Conservation (phyloP, 2,113 vertebrate species). For the Sebastes fasciatus region DNA sequence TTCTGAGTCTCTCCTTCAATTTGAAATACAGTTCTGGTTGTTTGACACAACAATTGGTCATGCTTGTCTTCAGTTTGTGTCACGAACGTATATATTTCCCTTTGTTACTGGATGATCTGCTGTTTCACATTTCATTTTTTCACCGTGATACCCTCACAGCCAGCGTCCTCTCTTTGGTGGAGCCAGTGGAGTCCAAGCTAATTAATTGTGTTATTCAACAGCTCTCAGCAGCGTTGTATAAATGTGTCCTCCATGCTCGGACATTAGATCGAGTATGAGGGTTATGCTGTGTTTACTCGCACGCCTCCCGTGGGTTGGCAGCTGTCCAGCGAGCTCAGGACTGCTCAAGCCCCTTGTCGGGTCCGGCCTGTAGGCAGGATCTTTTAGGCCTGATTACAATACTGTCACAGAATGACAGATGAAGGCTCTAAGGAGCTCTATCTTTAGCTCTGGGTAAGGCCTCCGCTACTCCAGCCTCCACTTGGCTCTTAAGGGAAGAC, state of each 20-base stretch:
- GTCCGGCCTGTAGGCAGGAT: slow-evolving; percentile 71
- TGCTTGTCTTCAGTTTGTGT: not conserved
- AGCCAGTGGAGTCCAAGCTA: slow-evolving; percentile 27
- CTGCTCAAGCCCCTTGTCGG: slow-evolving; percentile 59
- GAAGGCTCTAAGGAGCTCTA: slow-evolving; percentile 76
- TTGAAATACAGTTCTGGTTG: not conserved
- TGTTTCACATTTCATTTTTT: slow-evolving; percentile 27
- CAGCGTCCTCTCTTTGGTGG: slow-evolving; percentile 13
- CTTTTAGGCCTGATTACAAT: slow-evolving; percentile 78
- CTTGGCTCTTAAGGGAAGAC: slow-evolving; percentile 66
- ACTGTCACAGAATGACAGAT: slow-evolving; percentile 81
- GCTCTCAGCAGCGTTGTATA: slow-evolving; percentile 63
- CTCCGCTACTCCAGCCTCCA: slow-evolving; percentile 53
- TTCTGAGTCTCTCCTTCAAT: not conserved
- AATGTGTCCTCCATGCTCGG: slow-evolving; percentile 49
- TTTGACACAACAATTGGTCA: not conserved
- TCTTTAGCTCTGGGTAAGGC: slow-evolving; percentile 76
- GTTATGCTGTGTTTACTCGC: slow-evolving; percentile 66
- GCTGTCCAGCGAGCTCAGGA: slow-evolving; percentile 63
- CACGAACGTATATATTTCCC: not conserved
- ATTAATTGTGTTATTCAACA: slow-evolving; percentile 52
- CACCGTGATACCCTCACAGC: not conserved
- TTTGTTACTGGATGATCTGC: slow-evolving; percentile 1
- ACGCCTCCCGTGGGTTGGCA: slow-evolving; percentile 64
- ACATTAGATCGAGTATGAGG: slow-evolving; percentile 58